Evolutionary conservation across 2,888 invertebrate species (phyloP), one percentile per base, ranked within the genome.

Genomic region (Chrysolina americana): DNA sequence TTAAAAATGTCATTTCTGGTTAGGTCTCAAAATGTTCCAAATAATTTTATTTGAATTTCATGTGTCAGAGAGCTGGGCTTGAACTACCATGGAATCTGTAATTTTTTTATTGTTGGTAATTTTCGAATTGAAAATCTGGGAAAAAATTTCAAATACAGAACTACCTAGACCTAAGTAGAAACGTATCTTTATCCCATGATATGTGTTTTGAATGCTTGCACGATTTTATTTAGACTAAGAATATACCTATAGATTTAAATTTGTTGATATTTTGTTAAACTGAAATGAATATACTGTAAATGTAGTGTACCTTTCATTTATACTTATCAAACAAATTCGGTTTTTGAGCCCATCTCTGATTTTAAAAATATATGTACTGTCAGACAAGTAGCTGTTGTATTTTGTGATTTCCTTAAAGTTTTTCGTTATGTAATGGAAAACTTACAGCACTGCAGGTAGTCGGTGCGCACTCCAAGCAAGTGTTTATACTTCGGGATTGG

Each of bases 251-350:
- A 53, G 21, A 44, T 21, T 36, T 9, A 36, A 59, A 36, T n/a
- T 59, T 23, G 23, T 59, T 59, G 36, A 59, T 59, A 59, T 59
- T 59, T 59, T 59, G 59, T 59, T 59, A 59, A 36, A 59, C n/a
- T 5, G n/a, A 59, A 28, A 28, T 17, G 36, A 59, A 28, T 59
- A 59, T n/a, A 59, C 59, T 6, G 36, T 59, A 17, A 59, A 6
- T 28, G 28, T 36, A n/a, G 15, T 59, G 5, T 36, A 13, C 13
- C 15, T 59, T 59, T 59, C 11, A 28, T n/a, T 59, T 59, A 2
- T n/a, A 36, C 0, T 36, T 36, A 6, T 36, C 36, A 3, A 36
- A 8, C 36, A 36, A 36, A 36, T 36, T 36, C 8, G 36, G 36
- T 36, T 36, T 36, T 36, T 36, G 36, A 36, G 36, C 8, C 36